A percentile compares a stretch with the other conserved stretches of the same genome.
Evolutionary conservation across 2,797 vertebrate genomes (phyloP).

Genomic region (Gouania willdenowi): DNA sequence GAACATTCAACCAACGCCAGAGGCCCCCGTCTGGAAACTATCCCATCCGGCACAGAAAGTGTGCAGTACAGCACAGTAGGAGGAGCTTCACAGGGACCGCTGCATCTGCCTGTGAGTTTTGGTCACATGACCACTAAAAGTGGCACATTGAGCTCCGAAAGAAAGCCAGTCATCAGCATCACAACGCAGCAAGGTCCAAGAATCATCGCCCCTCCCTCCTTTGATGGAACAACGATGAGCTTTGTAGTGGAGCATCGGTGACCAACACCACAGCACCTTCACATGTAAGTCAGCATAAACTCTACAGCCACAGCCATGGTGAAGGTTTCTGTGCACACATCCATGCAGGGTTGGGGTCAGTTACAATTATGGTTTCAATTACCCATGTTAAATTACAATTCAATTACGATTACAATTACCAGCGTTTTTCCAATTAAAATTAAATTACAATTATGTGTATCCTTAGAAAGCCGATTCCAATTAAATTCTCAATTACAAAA

Average conservation of each 20-base stretch:
- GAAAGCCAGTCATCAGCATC: slow-evolving; percentile 91
- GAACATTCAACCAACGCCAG: slow-evolving; percentile 40
- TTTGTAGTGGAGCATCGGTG: slow-evolving; percentile 96
- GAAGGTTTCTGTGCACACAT: not conserved
- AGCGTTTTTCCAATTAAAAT: too few species aligned
- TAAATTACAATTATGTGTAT: too few species aligned
- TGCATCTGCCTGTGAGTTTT: slow-evolving; percentile 40
- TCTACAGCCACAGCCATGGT: not conserved
- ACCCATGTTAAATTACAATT: too few species aligned
- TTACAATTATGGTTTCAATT: too few species aligned
- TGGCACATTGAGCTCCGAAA: slow-evolving; percentile 44
- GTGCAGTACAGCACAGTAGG: slow-evolving; percentile 83
- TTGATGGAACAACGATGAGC: slow-evolving; percentile 97
- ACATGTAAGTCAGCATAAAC: slow-evolving; percentile 52
- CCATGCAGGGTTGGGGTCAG: too few species aligned
- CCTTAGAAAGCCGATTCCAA: too few species aligned
- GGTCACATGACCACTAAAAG: slow-evolving; percentile 53
- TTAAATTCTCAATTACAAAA: too few species aligned
- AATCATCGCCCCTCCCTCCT: slow-evolving; percentile 91
- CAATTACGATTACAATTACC: too few species aligned
- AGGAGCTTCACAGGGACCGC: slow-evolving; percentile 41
- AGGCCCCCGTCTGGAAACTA: slow-evolving; percentile 16
- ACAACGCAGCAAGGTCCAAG: slow-evolving; percentile 89
- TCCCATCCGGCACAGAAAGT: slow-evolving; percentile 62
- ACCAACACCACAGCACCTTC: slow-evolving; percentile 52